Percentiles rank a stretch among this genome's conserved stretches.
These are phyloP conservation scores for Halichoerus grypus DNA, from an alignment of 2,113 vertebrate genomes.

Conservation along the genomic window DNA sequence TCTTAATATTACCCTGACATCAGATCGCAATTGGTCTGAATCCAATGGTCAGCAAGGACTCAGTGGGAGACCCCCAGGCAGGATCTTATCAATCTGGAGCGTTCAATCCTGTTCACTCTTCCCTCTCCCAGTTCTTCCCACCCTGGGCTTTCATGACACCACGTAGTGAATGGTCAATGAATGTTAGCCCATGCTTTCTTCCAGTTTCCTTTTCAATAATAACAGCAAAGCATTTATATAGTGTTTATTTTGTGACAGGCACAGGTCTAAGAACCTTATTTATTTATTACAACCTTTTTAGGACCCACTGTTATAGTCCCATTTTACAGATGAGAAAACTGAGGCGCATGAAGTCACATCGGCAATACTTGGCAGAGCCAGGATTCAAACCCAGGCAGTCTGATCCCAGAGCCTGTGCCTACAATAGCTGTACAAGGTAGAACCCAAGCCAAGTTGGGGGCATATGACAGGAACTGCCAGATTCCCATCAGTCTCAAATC, in stretches of 20 bases:
- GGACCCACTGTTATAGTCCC: not conserved
- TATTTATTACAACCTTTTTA: not conserved
- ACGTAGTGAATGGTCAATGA: not conserved
- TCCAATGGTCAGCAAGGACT: not conserved
- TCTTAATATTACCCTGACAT: not conserved
- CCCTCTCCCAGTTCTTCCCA: not conserved
- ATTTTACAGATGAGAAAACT: slow-evolving; percentile 11
- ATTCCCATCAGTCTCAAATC: not conserved
- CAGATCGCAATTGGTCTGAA: not conserved
- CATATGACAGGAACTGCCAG: not conserved
- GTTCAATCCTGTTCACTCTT: not conserved
- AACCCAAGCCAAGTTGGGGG: not conserved
- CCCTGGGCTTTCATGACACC: not conserved
- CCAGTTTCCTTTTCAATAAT: not conserved
- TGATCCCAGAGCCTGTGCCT: not conserved
- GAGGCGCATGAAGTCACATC: not conserved
- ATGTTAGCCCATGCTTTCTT: not conserved
- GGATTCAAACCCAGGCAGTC: not conserved
- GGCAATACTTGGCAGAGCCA: not conserved
- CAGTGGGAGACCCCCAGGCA: not conserved
- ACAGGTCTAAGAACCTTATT: not conserved
- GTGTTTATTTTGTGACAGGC: not conserved
- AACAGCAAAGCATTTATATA: not conserved
- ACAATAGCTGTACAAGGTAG: not conserved
- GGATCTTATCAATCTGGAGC: not conserved